phyloP scores from a whole-genome alignment of 1,140 invertebrate species.

The Macrotrachela quadricornifera region DNA sequence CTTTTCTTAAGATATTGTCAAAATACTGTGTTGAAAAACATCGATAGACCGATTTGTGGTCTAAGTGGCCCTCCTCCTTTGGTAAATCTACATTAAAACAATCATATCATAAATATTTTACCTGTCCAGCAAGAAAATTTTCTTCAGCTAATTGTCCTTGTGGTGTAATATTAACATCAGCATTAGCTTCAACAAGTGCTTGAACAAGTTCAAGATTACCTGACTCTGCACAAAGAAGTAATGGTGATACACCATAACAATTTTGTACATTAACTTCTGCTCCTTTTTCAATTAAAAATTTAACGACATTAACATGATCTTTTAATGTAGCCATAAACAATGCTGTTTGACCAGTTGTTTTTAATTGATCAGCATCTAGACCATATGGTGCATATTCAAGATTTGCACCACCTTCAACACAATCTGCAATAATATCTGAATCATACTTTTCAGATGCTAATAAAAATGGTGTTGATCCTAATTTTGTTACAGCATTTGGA shows the following conservation, averaged over 20 bases:
- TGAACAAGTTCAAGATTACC: constrained; percentile 6
- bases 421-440: constrained; percentile 1
- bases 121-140: constrained; percentile 4
- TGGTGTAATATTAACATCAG: constrained; percentile 8
- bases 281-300: constrained; percentile 7
- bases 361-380: constrained; percentile 7
- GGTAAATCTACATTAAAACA: no score
- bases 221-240: constrained; percentile 7
- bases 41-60: no score
- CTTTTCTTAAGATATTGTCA: no score
- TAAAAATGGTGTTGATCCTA: constrained; percentile 8
- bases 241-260: constrained; percentile 4
- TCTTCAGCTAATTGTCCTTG: constrained; percentile 4
- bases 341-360: constrained; percentile 8
- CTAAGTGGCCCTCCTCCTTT: no score
- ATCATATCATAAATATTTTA: no score
- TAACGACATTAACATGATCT: constrained; percentile 7
- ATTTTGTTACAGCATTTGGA: constrained; percentile 8
- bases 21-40: no score
- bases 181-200: not conserved
- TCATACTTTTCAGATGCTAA: constrained; percentile 7
- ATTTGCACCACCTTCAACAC: constrained; percentile 6
- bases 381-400: constrained; percentile 6
- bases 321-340: constrained; percentile 9
- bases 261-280: constrained; percentile 8